These are phyloP conservation scores for Xyrauchen texanus DNA, from an alignment of 2,113 vertebrate genomes.

Conservation along the genomic window DNA sequence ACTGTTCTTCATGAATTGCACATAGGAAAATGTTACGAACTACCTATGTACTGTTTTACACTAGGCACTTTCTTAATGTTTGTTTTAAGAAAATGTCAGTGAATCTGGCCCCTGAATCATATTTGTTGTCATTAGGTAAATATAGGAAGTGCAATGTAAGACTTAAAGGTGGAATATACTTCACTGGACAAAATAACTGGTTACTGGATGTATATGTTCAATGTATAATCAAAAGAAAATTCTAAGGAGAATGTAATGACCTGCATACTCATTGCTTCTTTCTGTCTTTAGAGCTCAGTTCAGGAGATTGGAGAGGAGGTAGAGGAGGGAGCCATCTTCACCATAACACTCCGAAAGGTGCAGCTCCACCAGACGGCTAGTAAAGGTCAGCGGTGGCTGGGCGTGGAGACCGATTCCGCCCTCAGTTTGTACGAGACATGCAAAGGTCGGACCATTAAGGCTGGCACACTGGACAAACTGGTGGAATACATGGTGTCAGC, in stretches of 20 bases:
- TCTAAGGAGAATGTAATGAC: not conserved
- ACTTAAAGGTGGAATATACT: too few relatives aligned
- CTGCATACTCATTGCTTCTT: not conserved
- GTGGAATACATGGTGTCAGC: constrained; percentile 97
- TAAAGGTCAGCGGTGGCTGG: constrained; percentile 98
- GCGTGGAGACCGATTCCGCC: constrained; percentile 88
- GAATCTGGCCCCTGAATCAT: too few relatives aligned
- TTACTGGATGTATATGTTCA: not conserved
- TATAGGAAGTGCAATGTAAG: too few relatives aligned
- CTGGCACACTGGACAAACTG: constrained; percentile 93
- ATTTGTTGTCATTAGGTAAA: too few relatives aligned
- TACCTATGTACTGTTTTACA: too few relatives aligned
- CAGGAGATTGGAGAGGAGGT: constrained; percentile 98
- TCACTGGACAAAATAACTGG: not conserved
- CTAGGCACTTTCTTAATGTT: too few relatives aligned
- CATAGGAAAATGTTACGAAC: too few relatives aligned
- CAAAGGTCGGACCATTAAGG: constrained; percentile 95
- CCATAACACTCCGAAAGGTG: constrained; percentile 93
- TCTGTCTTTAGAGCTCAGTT: constrained; percentile 84
- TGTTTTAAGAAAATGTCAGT: too few relatives aligned
- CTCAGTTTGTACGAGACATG: constrained; percentile 95
- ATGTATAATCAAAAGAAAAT: not conserved
- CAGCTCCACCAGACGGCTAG: constrained; percentile 89
- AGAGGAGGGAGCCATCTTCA: constrained; percentile 93
- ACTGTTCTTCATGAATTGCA: too few relatives aligned